These are phyloP conservation scores for Hesperia comma DNA, from an alignment of 2,888 invertebrate species.

Conservation along the genomic window DNA sequence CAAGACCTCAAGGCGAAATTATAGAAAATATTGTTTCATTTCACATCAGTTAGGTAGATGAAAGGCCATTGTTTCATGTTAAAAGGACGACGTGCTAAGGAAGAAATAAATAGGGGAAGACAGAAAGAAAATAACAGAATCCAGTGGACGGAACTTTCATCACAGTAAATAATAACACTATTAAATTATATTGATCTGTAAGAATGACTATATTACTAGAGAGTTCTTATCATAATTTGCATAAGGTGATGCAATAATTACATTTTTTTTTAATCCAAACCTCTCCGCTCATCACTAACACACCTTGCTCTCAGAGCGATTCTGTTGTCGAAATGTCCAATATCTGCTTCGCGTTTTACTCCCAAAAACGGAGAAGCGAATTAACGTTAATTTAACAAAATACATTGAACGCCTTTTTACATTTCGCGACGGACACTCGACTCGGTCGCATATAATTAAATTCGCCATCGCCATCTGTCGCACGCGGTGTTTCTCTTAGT, in stretches of 20 bases:
- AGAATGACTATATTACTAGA: no score
- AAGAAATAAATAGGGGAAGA: no score
- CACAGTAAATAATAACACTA: no score
- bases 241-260: background rate
- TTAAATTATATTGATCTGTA: no score
- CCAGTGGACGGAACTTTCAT: no score
- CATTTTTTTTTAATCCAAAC: background rate
- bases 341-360: constrained; percentile 11
- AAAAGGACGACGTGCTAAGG: no score
- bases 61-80: no score
- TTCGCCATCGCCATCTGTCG: constrained; percentile 36
- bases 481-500: constrained; percentile 3
- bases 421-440: constrained; percentile 23
- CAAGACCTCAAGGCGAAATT: constrained; percentile 4
- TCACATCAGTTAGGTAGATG: no score
- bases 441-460: constrained; percentile 32
- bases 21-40: background rate
- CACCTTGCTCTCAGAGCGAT: background rate
- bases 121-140: no score
- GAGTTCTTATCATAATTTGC: no score
- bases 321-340: constrained; percentile 21
- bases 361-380: constrained; percentile 41
- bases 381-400: constrained; percentile 43
- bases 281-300: constrained; percentile 1
- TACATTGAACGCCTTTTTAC: constrained; percentile 25